Base-by-base conservation (phyloP, 2,888 invertebrate genomes). In the Chouioia cunea region DNA sequence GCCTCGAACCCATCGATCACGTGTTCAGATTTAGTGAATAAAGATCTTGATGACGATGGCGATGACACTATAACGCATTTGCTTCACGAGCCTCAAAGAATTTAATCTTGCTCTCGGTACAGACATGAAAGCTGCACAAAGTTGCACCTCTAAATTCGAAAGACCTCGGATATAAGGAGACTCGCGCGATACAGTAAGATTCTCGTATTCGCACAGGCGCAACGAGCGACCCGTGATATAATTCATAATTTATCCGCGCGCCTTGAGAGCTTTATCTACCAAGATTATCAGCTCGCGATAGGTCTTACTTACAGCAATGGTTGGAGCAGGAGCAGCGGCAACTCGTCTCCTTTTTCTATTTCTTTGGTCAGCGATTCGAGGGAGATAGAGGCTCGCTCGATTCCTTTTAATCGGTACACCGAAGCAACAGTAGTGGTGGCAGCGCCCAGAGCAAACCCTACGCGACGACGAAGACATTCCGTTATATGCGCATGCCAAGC, bases 171-270 rank as follows among this genome's bases (percentile, higher is more conserved):
- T 27, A 27, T 27, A 27, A 27, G 6, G 27, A 27, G 6, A 27
- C 3, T 4, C 27, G 27, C 27, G 27, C 3, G 2, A 6, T 27
- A 6, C 27, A 27, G 27, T 12, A 12, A 36, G 36, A 1, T 10
- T 36, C 36, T 36, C 36, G 36, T 10, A 6, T 36, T 36, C 6
- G 36, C 36, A 36, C 36, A 36, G 12, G 36, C 36, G 36, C 36
- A 36, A 36, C 36, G 36, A n/a, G n/a, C n/a, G n/a, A n/a, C n/a
- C n/a, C n/a, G n/a, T n/a, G n/a, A 46, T 43, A 62, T 59, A 59
- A 70, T 70, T 65, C 70, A 56, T 65, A 70, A 70, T 65, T 65
- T 65, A 65, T 65, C 65, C 12, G 59, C 53, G 65, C 12, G 43
- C 15, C n/a, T n/a, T 27, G 23, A 52, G 8, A 27, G 58, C 46